Evolutionary conservation across 1,140 invertebrate species (phyloP).

Genomic region (Zaprionus camerounensis): DNA sequence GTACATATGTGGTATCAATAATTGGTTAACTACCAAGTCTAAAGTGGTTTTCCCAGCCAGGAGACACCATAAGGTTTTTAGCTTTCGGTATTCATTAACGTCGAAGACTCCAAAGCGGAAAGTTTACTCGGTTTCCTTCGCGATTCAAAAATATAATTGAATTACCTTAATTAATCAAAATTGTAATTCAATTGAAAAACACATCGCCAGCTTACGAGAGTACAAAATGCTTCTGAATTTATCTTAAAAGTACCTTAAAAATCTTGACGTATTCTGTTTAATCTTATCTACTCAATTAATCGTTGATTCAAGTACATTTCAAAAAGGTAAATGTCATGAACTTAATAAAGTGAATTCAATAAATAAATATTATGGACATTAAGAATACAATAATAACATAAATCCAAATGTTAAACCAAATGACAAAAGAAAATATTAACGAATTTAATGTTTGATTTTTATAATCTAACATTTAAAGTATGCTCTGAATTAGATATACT

Average conservation of each 20-base stretch:
- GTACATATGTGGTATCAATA: conserved; percentile 37
- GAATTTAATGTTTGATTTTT: too few relatives aligned
- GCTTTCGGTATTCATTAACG: conserved; percentile 67
- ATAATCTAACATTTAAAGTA: too few relatives aligned
- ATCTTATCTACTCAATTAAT: neutral
- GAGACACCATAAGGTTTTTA: conserved; percentile 36
- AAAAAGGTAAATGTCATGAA: neutral
- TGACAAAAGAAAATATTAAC: too few relatives aligned
- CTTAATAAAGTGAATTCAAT: neutral
- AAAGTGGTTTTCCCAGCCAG: conserved; percentile 11
- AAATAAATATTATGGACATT: neutral
- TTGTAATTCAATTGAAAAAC: neutral
- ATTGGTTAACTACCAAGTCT: conserved; percentile 8
- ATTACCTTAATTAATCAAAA: neutral
- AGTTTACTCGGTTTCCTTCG: conserved; percentile 47
- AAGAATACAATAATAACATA: neutral
- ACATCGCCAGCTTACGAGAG: neutral
- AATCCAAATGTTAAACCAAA: neutral
- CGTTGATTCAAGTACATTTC: neutral
- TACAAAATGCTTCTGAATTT: conserved; percentile 15
- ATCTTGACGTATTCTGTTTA: neutral
- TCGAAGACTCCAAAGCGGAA: conserved; percentile 50
- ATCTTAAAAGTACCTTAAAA: conserved; percentile 14
- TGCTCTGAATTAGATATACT: too few relatives aligned
- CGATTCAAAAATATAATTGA: conserved; percentile 10